These are phyloP conservation scores for Pogonus chalceus DNA, from an alignment of 1,140 invertebrate species.

Conservation along the genomic window DNA sequence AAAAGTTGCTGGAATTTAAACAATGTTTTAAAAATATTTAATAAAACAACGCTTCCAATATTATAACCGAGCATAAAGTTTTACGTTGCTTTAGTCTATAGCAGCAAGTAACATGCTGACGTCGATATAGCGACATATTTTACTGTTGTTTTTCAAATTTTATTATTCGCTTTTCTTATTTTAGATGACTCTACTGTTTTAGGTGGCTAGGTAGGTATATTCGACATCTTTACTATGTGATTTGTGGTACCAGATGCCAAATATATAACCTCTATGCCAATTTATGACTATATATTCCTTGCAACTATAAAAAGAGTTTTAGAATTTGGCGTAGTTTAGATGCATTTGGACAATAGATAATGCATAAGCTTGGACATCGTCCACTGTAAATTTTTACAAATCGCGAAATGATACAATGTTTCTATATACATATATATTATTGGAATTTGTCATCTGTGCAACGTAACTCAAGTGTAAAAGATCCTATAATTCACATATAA, in stretches of 20 bases:
- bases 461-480: too few species aligned
- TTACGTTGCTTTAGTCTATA: too few species aligned
- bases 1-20: too few species aligned
- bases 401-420: too few species aligned
- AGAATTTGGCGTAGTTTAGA: not conserved
- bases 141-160: not conserved
- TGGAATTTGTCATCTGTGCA: too few species aligned
- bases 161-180: not conserved
- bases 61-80: too few species aligned
- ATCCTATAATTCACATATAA: too few species aligned
- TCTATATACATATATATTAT: too few species aligned
- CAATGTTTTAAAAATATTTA: too few species aligned
- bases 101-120: too few species aligned
- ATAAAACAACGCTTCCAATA: too few species aligned
- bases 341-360: not conserved
- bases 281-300: not conserved
- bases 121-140: not conserved
- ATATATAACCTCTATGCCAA: not conserved
- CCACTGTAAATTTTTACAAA: not conserved
- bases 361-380: not conserved
- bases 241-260: not conserved
- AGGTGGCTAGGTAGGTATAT: not conserved
- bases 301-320: not conserved
- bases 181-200: not conserved
- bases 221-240: not conserved